Conservation (phyloP, 2,797 vertebrate species). For the Loris lydekkerianus region DNA sequence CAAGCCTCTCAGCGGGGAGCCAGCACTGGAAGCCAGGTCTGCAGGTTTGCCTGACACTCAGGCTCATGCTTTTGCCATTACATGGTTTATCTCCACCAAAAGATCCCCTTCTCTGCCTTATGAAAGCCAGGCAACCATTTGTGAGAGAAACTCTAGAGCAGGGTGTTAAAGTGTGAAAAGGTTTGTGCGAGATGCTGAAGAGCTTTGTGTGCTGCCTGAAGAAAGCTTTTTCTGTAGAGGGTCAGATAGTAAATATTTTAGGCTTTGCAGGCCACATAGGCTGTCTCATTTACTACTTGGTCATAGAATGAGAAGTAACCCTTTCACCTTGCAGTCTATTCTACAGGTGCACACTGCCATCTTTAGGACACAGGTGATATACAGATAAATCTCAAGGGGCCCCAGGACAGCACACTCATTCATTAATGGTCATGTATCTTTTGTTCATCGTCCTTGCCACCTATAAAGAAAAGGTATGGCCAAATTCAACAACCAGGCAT, state of each 20-base stretch:
- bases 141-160: background rate
- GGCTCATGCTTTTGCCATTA: background rate
- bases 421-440: background rate
- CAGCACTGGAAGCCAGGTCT: background rate
- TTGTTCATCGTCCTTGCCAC: background rate
- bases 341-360: background rate
- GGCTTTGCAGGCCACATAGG: background rate
- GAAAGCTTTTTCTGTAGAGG: background rate
- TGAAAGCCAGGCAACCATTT: background rate
- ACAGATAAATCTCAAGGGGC: background rate
- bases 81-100: background rate
- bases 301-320: constrained; percentile 12
- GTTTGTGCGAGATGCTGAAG: background rate
- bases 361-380: background rate
- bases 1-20: background rate
- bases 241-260: background rate
- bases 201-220: background rate
- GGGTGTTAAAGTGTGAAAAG: background rate
- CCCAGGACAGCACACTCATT: background rate
- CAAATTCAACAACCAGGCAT: constrained; percentile 31
- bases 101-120: background rate
- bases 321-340: too few species aligned
- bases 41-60: background rate
- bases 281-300: background rate
- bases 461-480: background rate